A percentile compares a stretch with the other conserved stretches of the same genome.
Conservation (phyloP, 1,140 invertebrate species). For the Drosophila subpulchrella region DNA sequence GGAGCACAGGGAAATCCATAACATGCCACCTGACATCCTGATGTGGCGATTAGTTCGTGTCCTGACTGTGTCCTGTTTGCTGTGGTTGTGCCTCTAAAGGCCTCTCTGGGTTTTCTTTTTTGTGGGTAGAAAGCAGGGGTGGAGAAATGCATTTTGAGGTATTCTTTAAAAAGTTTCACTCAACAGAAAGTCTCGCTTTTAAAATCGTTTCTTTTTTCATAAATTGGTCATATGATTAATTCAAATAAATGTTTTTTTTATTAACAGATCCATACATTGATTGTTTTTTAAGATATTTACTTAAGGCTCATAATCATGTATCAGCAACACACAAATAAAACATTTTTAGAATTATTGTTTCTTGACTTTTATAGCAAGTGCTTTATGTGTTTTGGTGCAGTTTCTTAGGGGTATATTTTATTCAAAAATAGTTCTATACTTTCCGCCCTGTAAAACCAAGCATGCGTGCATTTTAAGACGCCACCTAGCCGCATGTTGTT, state of each 20-base stretch:
- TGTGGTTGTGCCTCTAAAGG: conserved; percentile 17
- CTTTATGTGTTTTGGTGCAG: too few relatives aligned
- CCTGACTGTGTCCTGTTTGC: conserved; percentile 45
- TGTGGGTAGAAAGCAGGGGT: conserved; percentile 2
- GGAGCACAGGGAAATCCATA: conserved; percentile 51
- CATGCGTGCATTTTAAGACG: conserved; percentile 26
- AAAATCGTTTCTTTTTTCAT: too few relatives aligned
- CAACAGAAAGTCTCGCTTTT: too few relatives aligned
- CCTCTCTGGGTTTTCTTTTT: background rate
- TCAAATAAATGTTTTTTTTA: too few relatives aligned
- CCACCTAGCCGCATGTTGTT: background rate
- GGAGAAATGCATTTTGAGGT: background rate
- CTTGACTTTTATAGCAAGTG: too few relatives aligned
- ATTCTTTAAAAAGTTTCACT: background rate
- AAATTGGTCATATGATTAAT: too few relatives aligned
- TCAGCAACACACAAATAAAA: too few relatives aligned
- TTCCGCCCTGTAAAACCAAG: conserved; percentile 7
- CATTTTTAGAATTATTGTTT: too few relatives aligned
- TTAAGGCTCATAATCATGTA: too few relatives aligned
- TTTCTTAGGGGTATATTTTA: background rate
- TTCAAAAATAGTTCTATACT: too few relatives aligned
- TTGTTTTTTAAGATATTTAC: too few relatives aligned
- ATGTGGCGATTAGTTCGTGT: conserved; percentile 61
- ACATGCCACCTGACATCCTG: conserved; percentile 70
- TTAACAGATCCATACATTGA: too few relatives aligned